These are phyloP conservation scores for Euschistus heros DNA, from an alignment of 1,140 invertebrate species.

Conservation along the genomic window DNA sequence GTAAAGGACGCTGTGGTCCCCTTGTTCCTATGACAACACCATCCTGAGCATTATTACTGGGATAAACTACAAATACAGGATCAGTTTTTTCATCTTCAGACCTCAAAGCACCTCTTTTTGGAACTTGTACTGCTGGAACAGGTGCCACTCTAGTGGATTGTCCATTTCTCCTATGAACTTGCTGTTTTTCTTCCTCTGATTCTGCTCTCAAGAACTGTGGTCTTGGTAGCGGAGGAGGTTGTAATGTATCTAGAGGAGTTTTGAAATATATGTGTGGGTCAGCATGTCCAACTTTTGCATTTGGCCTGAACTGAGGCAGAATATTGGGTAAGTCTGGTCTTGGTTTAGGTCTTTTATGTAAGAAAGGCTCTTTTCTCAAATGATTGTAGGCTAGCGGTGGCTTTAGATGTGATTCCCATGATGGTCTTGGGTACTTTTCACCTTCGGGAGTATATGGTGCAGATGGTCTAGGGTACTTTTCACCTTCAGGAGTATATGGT, in stretches of 20 bases:
- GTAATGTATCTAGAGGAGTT: constrained; percentile 31
- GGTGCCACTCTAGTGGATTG: constrained; percentile 40
- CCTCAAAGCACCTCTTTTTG: not conserved
- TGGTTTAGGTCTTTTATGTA: constrained; percentile 25
- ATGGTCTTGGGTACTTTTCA: constrained; percentile 29
- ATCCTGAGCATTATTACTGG: constrained; percentile 36
- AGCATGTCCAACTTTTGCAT: constrained; percentile 46
- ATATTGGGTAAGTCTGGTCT: constrained; percentile 48
- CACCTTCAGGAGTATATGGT: not conserved
- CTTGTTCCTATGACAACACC: constrained; percentile 43
- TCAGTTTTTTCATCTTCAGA: constrained; percentile 26
- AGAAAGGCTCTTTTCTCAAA: constrained; percentile 18
- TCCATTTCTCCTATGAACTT: constrained; percentile 25
- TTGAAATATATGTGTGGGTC: constrained; percentile 34
- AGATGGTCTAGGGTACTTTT: constrained; percentile 27
- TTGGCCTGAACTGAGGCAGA: constrained; percentile 56
- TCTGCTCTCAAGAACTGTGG: constrained; percentile 34
- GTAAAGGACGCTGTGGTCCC: constrained; percentile 43
- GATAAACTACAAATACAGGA: constrained; percentile 53
- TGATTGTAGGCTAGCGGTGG: constrained; percentile 20
- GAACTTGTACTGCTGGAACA: constrained; percentile 41
- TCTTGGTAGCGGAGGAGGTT: constrained; percentile 37
- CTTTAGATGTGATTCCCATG: constrained; percentile 30
- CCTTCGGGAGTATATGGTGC: not conserved
- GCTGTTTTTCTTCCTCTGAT: constrained; percentile 28